A percentile compares a stretch with the other conserved stretches of the same genome.
Evolutionary conservation across 2,888 invertebrate genomes (phyloP).

Genomic region (Celastrina argiolus): DNA sequence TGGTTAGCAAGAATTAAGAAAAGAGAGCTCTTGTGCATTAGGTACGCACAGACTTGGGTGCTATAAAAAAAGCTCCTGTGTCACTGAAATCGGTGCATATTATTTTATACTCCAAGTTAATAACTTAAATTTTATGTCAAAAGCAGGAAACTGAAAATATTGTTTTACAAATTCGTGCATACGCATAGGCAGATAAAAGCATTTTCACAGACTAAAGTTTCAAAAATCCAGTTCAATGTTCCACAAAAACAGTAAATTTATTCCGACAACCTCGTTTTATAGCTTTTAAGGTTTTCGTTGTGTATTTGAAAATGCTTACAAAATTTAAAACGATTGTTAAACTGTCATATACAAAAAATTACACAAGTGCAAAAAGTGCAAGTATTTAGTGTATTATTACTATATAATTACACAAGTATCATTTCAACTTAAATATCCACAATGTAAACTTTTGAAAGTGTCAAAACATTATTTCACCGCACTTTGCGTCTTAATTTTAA

Average conservation of each 20-base stretch:
- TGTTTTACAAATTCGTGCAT: not conserved
- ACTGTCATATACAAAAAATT: constrained; percentile 1
- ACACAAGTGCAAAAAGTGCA: too few species aligned
- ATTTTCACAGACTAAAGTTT: not conserved
- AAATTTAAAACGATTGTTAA: constrained; percentile 3
- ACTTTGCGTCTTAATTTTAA: constrained; percentile 20
- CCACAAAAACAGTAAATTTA: not conserved
- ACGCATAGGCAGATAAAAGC: not conserved
- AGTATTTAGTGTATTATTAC: too few species aligned
- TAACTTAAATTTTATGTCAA: not conserved
- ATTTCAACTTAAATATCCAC: constrained; percentile 1
- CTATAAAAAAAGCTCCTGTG: too few species aligned
- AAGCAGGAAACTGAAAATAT: not conserved
- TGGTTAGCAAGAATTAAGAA: too few species aligned
- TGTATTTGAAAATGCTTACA: not conserved
- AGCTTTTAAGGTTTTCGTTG: not conserved
- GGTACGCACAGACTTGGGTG: too few species aligned
- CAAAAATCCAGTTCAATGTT: not conserved
- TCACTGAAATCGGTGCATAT: too few species aligned
- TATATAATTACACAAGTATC: not conserved
- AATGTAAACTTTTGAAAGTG: not conserved
- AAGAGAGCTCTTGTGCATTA: not conserved
- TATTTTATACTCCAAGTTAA: not conserved
- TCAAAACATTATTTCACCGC: not conserved
- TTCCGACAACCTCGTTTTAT: not conserved